Evolutionary conservation across 92 coral and sea anemone genomes (phyloP), one percentile per base, ranked within the genome.

Genomic region (Epizoanthus scotinus): DNA sequence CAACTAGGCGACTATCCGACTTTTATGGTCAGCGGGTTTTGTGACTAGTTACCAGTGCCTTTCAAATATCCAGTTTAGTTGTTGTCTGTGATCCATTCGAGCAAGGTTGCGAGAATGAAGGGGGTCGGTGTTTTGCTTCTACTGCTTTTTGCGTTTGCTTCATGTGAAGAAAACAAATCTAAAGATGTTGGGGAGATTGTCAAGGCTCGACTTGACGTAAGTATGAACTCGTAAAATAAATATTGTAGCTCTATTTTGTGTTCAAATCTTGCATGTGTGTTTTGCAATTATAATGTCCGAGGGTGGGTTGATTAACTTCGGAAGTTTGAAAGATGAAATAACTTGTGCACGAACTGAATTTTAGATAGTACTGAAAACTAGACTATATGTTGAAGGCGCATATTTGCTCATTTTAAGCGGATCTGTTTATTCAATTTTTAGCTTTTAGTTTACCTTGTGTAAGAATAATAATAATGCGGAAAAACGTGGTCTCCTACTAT

Each of bases 171-270:
- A 59, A 67, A 57, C 22, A 74, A 74, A 34, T 13, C 31, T 17
- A 56, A 73, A 74, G 63, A 36, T 6, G 81, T 58, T 22, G 81
- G 81, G 19, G 81, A 75, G 67, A 59, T 75, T 19, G 81, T 59
- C 14, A 75, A 75, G 63, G 81, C 81, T 1, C 81, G 81, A 2
- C 81, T 75, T 75, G 68, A 59, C 17, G 81, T 75, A 59, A 75
- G 81, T 75, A 55, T 18, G 19, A 1, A 54, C 15, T 20, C 10
- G 24, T 8, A 20, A 2, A 21, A 50, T 49, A 15, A 25, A 2
- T 7, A 25, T 8, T 19, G 34, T 25, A 44, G 24, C 47, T 18
- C 36, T 8, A 44, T 69, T n/a, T 44, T 44, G 22, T 61, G 9
- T 0, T 63, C 27, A 69, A 56, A 69, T 56, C 29, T 68, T 68